Base-by-base conservation (phyloP, 2,888 invertebrate genomes). In the Nebria salina region DNA sequence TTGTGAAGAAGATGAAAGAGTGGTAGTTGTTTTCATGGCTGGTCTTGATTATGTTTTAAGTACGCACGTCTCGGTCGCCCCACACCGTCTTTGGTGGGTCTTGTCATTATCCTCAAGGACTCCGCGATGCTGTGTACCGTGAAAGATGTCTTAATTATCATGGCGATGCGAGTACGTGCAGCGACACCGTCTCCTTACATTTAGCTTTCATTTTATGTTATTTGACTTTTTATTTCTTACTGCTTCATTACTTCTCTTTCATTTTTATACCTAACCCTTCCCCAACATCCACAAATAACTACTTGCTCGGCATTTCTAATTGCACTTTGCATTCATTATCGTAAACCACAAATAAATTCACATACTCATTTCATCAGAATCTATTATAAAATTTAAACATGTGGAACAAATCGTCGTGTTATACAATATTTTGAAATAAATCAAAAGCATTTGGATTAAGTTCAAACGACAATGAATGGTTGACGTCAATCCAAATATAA, bases 101-200 rank as follows among this genome's bases (percentile, higher is more conserved):
- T 79, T 66, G 75, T 80, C 75, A 80, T 80, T 80, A 80, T 80
- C 78, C 78, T 78, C 80, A 75, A 80, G 75, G 75, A 80, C 75
- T 80, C 20, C n/a, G 54, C 54, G 54, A 54, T 54, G 74, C 66
- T 66, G 42, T 79, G 74, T 74, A 68, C 74, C 42, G 79, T 79
- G 75, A 74, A 79, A 80, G 70, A 80, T 80, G 80, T 75, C 80
- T 80, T 80, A 80, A 80, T 75, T 80, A 80, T 80, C 72, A 70
- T 72, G 25, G 70, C 25, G 72, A 26, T 34, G 76, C 41, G 54
- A 65, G 70, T 77, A 77, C 77, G 77, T 77, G 77, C 77, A 41
- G 42, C 20, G 77, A 54, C 66, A 54, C 77, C 54, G 72, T 77
- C 72, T 54, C 34, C 34, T 34, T 34, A 34, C 34, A 34, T 34